Base-by-base conservation (phyloP, 1,140 invertebrate genomes). In the Megathymus violae region DNA sequence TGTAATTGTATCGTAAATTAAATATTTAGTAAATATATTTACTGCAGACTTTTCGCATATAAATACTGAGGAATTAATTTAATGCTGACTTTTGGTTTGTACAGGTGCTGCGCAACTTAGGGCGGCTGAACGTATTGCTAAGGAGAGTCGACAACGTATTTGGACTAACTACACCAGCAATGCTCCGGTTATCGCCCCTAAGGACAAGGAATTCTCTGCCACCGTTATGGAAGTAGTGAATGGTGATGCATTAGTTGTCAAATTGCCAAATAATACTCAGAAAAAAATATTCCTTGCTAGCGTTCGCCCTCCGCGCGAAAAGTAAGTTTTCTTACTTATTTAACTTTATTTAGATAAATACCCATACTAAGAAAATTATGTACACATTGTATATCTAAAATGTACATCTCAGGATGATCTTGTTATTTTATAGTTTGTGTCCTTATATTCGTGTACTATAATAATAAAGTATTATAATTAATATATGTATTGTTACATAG, bases 261-360 rank as follows among this genome's bases (percentile, higher is more conserved):
- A 97, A 82, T 91, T 95, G 10, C 88, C 94, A 1, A 96, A 96
- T 80, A 96, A 95, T 17, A 92, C 94, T 38, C 88, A 94, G 1
- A 98, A 98, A 82, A 99, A 99, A 92, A 95, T 99, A 11, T 99
- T 99, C 89, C 93, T 99, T 27, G 96, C 98, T 11, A 99, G 98
- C 74, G 97, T 99, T 74, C 93, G 98, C 76, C 97, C 98, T 48
- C 98, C 98, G 54, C 94, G 96, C 92, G 94, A 95, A 92, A 91
- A 91, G 91, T 92, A 84, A 67, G 71, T 67, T 46, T 46, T 34
- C 14, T 19, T 10, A 62, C 59, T 62, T n/a, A n/a, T n/a, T n/a
- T n/a, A n/a, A n/a, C n/a, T n/a, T n/a, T n/a, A n/a, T n/a, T n/a
- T n/a, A n/a, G n/a, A n/a, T n/a, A n/a, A n/a, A n/a, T n/a, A n/a